These are phyloP conservation scores for Notechis scutatus DNA, from an alignment of 2,113 vertebrate species.

Conservation along the genomic window DNA sequence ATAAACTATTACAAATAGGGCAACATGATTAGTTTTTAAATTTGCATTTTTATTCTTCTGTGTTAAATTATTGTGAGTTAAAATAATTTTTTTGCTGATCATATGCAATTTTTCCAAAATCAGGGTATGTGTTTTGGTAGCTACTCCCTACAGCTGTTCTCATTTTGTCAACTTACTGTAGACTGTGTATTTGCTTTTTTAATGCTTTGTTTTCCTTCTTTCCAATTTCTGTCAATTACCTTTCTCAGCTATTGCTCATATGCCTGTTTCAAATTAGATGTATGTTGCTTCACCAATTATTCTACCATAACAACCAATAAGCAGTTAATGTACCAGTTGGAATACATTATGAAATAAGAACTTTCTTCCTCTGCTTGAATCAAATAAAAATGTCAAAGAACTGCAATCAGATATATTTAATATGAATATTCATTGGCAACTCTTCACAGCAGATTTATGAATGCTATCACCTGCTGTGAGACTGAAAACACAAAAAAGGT, in stretches of 20 bases:
- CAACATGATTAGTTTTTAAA: not conserved
- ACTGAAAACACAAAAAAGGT: slow-evolving; percentile 69
- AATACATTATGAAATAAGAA: slow-evolving; percentile 68
- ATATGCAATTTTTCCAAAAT: not conserved
- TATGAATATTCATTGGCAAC: slow-evolving; percentile 87
- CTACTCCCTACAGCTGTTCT: not conserved
- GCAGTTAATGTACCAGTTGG: slow-evolving; percentile 59
- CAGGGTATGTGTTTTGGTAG: not conserved
- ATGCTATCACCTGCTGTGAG: slow-evolving; percentile 80
- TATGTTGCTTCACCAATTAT: slow-evolving; percentile 56
- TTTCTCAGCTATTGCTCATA: slow-evolving; percentile 26
- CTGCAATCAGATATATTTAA: slow-evolving; percentile 72
- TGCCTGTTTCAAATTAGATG: slow-evolving; percentile 54
- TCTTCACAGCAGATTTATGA: slow-evolving; percentile 83
- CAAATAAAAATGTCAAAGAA: slow-evolving; percentile 78
- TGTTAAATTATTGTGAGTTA: not conserved
- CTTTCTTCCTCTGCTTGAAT: slow-evolving; percentile 68
- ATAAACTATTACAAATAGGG: not conserved
- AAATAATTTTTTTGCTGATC: not conserved
- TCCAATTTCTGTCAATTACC: slow-evolving; percentile 10
- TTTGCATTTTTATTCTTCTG: not conserved
- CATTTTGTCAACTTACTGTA: not conserved
- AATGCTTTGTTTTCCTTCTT: not conserved
- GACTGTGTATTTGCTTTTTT: not conserved
- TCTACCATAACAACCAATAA: slow-evolving; percentile 60